These are phyloP conservation scores for Micropoecilia bifurca DNA, from an alignment of 2,797 vertebrate genomes.

Conservation along the genomic window DNA sequence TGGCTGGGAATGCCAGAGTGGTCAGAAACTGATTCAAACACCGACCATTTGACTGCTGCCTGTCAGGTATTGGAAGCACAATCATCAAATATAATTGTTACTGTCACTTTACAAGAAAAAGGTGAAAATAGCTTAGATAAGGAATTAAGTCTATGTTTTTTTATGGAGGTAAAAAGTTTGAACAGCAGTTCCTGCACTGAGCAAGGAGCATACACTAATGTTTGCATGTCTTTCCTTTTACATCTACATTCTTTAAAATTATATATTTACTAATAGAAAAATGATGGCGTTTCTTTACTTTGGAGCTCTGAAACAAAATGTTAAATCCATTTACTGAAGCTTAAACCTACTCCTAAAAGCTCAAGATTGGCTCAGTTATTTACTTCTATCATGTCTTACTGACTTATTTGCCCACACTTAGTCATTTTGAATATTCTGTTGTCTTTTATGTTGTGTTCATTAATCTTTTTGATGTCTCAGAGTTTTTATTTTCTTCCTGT, in stretches of 20 bases:
- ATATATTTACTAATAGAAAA: background rate
- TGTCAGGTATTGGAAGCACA: conserved; percentile 20
- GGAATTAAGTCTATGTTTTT: background rate
- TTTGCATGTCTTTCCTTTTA: background rate
- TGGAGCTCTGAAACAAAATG: background rate
- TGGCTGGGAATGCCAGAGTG: conserved; percentile 20
- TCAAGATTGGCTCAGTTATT: background rate
- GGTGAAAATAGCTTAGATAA: background rate
- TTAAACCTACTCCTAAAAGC: background rate
- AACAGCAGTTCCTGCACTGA: background rate
- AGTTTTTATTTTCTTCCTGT: background rate
- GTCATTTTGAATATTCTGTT: background rate
- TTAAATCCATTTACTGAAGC: background rate
- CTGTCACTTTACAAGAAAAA: conserved; percentile 1
- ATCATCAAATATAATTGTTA: conserved; percentile 30
- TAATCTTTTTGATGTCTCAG: background rate
- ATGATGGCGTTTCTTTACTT: background rate
- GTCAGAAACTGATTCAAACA: conserved; percentile 38
- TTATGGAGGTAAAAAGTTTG: background rate
- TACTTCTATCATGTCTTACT: background rate
- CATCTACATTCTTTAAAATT: background rate
- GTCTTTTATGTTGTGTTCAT: background rate
- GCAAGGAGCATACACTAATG: background rate
- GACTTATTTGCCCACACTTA: background rate
- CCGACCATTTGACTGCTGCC: conserved; percentile 4